A percentile compares a stretch with the other conserved stretches of the same genome.
Conservation (phyloP, 2,113 vertebrate genomes). For the Anas platyrhynchos region DNA sequence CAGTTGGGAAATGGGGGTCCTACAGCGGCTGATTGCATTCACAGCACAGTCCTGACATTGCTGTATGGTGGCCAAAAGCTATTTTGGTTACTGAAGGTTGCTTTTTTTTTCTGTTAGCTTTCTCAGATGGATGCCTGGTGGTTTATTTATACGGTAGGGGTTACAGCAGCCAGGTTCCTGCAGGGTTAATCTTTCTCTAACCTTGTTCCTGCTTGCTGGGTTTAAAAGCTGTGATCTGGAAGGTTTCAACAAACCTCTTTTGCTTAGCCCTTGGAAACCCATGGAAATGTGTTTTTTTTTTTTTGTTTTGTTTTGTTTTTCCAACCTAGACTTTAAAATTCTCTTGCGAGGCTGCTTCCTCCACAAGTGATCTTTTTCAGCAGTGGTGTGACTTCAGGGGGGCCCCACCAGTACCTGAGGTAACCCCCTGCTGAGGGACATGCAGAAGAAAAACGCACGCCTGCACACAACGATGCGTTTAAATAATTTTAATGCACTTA, state of each 20-base stretch:
- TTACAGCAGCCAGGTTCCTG: background rate
- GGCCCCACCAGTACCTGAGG: background rate
- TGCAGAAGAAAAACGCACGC: background rate
- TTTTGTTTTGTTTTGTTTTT: background rate
- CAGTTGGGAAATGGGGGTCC: background rate
- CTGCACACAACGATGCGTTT: background rate
- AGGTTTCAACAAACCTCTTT: background rate
- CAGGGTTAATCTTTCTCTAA: constrained; percentile 10
- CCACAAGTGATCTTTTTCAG: background rate
- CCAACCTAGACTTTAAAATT: accelerated
- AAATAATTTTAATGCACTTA: constrained; percentile 7
- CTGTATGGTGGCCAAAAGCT: background rate
- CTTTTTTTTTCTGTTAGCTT: background rate
- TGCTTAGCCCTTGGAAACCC: background rate
- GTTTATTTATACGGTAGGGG: background rate
- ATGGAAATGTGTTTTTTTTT: background rate
- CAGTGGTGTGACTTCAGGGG: background rate
- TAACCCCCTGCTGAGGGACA: background rate
- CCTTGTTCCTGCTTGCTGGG: background rate
- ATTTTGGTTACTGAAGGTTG: background rate
- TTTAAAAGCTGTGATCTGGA: background rate
- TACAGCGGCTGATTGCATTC: background rate
- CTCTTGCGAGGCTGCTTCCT: background rate
- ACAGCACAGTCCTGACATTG: background rate
- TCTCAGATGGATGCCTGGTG: background rate